These are phyloP conservation scores for Stigmatopora argus DNA, from an alignment of 2,113 vertebrate genomes.

Conservation along the genomic window DNA sequence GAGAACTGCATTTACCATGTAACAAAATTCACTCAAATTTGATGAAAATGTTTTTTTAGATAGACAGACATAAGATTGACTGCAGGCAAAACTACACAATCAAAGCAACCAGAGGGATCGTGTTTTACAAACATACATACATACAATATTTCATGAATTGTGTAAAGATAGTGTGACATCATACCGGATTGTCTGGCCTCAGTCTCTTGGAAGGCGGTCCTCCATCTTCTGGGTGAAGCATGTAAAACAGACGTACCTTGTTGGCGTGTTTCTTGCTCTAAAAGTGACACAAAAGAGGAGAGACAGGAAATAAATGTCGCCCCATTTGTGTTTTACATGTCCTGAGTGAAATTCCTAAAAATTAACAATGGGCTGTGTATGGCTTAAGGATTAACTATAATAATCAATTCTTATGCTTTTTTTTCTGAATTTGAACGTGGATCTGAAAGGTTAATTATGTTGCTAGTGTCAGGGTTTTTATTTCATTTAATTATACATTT, in stretches of 20 bases:
- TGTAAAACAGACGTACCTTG: slow-evolving; percentile 78
- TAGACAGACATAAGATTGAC: neutral
- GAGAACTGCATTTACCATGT: neutral
- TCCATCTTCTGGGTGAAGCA: slow-evolving; percentile 79
- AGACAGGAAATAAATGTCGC: neutral
- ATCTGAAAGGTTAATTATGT: neutral
- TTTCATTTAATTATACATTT: too few species aligned
- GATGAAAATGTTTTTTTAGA: neutral
- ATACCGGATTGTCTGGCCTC: slow-evolving; percentile 75
- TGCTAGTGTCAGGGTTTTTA: neutral
- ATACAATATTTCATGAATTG: slow-evolving; percentile 17
- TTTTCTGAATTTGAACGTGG: neutral
- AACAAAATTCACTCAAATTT: neutral
- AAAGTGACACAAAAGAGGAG: slow-evolving; percentile 17
- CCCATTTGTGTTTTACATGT: neutral
- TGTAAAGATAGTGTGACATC: slow-evolving; percentile 19
- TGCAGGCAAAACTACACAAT: neutral
- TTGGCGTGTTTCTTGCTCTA: slow-evolving; percentile 78
- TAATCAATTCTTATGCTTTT: neutral
- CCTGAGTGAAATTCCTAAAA: neutral
- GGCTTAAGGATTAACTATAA: neutral
- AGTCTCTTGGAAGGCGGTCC: slow-evolving; percentile 78
- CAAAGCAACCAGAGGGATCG: neutral
- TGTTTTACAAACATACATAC: neutral
- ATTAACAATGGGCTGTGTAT: neutral